Evolutionary conservation across 2,797 vertebrate genomes (phyloP).

Genomic region (Vespertilio murinus): DNA sequence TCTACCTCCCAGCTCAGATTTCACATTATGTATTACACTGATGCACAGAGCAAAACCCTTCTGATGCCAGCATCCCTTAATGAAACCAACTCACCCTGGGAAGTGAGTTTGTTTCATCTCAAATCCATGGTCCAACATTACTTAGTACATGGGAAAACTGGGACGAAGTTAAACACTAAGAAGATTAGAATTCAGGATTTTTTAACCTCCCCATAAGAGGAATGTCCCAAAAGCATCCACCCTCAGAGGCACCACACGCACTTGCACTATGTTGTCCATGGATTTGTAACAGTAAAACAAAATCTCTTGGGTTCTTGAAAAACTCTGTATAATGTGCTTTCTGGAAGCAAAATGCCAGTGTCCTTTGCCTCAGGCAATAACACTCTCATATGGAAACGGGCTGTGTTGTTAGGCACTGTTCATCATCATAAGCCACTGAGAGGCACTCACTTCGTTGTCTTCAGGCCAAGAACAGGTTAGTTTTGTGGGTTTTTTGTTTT

Average conservation of each 20-base stretch:
- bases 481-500: conserved; percentile 73
- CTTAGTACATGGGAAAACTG: neutral
- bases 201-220: neutral
- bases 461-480: conserved; percentile 43
- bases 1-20: neutral
- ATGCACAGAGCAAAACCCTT: neutral
- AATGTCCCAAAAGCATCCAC: neutral
- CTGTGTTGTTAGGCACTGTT: conserved; percentile 81
- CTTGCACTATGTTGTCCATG: neutral
- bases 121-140: conserved; percentile 28
- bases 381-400: conserved; percentile 81
- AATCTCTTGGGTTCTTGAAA: conserved; percentile 72
- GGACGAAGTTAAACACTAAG: conserved; percentile 14
- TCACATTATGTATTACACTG: neutral
- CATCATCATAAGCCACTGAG: conserved; percentile 80
- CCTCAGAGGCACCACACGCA: neutral
- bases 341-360: conserved; percentile 79
- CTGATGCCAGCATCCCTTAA: neutral
- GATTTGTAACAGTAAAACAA: conserved; percentile 29
- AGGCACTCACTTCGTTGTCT: conserved; percentile 80
- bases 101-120: conserved; percentile 38
- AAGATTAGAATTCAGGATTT: conserved; percentile 48
- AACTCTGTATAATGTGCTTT: conserved; percentile 73
- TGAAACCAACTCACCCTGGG: neutral
- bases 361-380: conserved; percentile 81